These are phyloP conservation scores for Aegypius monachus DNA, from an alignment of 2,113 vertebrate species.

Conservation along the genomic window DNA sequence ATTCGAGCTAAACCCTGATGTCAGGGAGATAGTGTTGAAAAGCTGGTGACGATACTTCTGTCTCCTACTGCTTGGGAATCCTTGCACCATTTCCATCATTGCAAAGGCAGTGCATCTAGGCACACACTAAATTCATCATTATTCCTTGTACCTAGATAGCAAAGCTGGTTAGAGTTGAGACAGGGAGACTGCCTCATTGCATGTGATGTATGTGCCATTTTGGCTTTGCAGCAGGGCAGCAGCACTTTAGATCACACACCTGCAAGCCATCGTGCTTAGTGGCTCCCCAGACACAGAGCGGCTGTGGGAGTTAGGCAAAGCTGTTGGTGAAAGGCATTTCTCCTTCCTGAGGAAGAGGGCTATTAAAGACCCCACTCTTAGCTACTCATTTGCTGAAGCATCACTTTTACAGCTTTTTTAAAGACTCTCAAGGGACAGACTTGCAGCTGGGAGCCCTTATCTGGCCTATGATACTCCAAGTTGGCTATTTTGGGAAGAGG, in stretches of 20 bases:
- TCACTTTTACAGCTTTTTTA: neutral
- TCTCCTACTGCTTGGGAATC: neutral
- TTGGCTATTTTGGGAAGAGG: conserved; percentile 31
- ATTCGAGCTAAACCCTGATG: neutral
- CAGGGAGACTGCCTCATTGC: neutral
- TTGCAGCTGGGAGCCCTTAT: conserved; percentile 51
- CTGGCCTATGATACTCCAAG: neutral
- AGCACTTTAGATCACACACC: neutral
- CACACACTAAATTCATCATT: accelerated
- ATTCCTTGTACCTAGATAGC: neutral
- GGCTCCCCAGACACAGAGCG: neutral
- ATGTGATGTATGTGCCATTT: neutral
- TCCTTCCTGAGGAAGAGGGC: neutral
- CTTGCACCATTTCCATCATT: neutral
- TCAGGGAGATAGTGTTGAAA: neutral
- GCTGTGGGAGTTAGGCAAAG: neutral
- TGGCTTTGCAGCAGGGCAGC: neutral
- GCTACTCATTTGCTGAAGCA: conserved; percentile 8
- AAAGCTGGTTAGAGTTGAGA: neutral
- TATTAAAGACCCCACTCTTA: neutral
- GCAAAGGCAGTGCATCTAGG: neutral
- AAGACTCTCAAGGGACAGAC: neutral
- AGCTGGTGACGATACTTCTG: neutral
- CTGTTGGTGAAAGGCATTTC: neutral
- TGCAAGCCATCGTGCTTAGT: neutral